Percentiles rank a stretch among this genome's conserved stretches.
phyloP scores from a whole-genome alignment of 2,888 invertebrate species.

The Brachyopa scutellaris region DNA sequence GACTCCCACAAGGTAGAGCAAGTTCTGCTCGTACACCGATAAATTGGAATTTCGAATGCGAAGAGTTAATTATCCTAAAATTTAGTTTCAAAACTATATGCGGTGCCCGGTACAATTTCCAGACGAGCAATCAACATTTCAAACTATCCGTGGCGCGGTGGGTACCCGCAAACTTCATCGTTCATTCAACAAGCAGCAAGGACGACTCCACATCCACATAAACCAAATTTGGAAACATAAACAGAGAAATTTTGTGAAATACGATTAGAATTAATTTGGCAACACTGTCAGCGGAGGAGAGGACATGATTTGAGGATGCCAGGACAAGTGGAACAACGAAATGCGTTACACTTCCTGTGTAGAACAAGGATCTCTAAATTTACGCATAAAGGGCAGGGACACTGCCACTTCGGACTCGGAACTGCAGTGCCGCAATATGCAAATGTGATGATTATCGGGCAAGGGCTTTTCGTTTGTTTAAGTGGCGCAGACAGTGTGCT shows the following conservation, averaged over 20 bases:
- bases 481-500: conserved; percentile 17
- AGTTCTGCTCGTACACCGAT: conserved; percentile 48
- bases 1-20: too few relatives aligned
- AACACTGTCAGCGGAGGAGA: conserved; percentile 32
- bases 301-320: conserved; percentile 16
- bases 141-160: conserved; percentile 10
- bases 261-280: conserved; percentile 70
- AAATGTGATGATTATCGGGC: conserved; percentile 60
- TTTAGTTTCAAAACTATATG: conserved; percentile 70
- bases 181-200: conserved; percentile 35
- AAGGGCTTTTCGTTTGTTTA: conserved; percentile 39
- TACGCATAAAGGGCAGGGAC: conserved; percentile 44
- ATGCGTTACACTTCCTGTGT: conserved; percentile 59
- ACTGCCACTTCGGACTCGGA: conserved; percentile 12
- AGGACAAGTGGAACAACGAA: conserved; percentile 24
- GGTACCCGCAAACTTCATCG: conserved; percentile 51
- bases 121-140: conserved; percentile 52
- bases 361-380: conserved; percentile 45
- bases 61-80: conserved; percentile 69
- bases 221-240: conserved; percentile 40
- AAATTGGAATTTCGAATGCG: conserved; percentile 64
- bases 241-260: conserved; percentile 63
- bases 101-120: conserved; percentile 40
- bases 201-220: neutral
- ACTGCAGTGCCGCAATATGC: conserved; percentile 65